Base-by-base conservation (phyloP, 2,888 invertebrate species). In the Hymenopus coronatus region DNA sequence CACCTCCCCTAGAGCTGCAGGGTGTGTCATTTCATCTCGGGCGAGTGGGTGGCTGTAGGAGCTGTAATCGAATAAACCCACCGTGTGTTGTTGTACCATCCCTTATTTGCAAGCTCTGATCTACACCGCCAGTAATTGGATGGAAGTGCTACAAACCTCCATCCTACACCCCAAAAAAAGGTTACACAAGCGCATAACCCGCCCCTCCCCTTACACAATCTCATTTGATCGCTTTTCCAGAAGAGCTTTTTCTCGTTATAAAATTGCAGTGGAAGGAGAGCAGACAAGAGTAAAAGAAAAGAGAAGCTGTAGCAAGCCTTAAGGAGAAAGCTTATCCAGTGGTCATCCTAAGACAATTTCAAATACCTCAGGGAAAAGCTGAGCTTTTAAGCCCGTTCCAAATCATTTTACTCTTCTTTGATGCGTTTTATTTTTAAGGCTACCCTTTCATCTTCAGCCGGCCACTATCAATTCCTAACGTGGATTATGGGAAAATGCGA, bases 111-210 rank as follows among this genome's bases (percentile, higher is more conserved):
- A 86, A 81, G 86, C 28, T 86, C 81, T 81, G 30, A 86, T 81
- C 86, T 86, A 30, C 81, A 81, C 86, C 81, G 86, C 70, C 86
- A 46, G 85, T 86, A 86, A 86, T 86, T 86, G 86, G 86, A 86
- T 81, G 86, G 81, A 86, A 86, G 86, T 86, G 86, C 86, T 86
- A 70, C 54, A 70, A 70, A 70, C 54, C 54, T 70, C 54, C 54
- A 70, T 70, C 54, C 20, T 70, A 70, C 54, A 70, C 4, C n/a
- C 15, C 20, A 70, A 70, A 70, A 40, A 70, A 70, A 70, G 54
- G 54, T 70, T 70, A 70, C 54, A 54, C 54, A 70, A 70, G 54
- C 54, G 54, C 54, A 70, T 70, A 70, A 70, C 54, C 54, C 54
- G 25, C 25, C 54, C 54, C 54, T 70, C 6, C 54, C 20, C 54